These are phyloP conservation scores for Pachyseris speciosa DNA, from an alignment of 64 coral and sea anemone species.

Conservation along the genomic window DNA sequence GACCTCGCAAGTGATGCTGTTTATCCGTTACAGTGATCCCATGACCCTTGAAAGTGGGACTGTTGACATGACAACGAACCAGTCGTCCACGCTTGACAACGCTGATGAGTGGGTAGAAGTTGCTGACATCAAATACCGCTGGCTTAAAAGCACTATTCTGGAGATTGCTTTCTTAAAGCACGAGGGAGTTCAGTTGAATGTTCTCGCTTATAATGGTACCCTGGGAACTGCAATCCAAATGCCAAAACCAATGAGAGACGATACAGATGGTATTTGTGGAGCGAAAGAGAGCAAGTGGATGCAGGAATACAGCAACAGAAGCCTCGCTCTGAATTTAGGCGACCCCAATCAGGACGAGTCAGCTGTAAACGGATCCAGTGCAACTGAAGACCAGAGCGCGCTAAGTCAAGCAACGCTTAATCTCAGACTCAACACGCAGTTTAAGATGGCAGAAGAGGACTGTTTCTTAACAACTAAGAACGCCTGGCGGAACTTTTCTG, in stretches of 20 bases:
- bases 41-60: not conserved
- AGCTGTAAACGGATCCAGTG: not conserved
- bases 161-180: slow-evolving; percentile 62
- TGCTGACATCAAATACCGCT: slow-evolving; percentile 67
- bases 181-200: slow-evolving; percentile 51
- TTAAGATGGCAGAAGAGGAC: slow-evolving; percentile 16
- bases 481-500: slow-evolving; percentile 64
- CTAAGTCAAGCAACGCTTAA: slow-evolving; percentile 70
- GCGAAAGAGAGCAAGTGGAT: slow-evolving; percentile 70
- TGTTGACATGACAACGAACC: not conserved
- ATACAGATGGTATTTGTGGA: slow-evolving; percentile 81
- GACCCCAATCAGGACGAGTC: not conserved
- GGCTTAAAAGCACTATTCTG: slow-evolving; percentile 74
- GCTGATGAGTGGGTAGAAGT: not conserved
- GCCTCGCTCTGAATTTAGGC: not conserved
- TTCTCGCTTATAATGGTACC: slow-evolving; percentile 75
- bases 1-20: slow-evolving; percentile 50
- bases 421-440: not conserved
- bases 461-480: slow-evolving; percentile 55
- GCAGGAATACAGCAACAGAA: slow-evolving; percentile 8
- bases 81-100: slow-evolving; percentile 3
- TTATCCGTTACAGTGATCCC: slow-evolving; percentile 49
- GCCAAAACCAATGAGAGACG: slow-evolving; percentile 1
- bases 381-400: not conserved
- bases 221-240: slow-evolving; percentile 75